Evolutionary conservation across 2,113 vertebrate genomes (phyloP).

Genomic region (Muntiacus muntjak): DNA sequence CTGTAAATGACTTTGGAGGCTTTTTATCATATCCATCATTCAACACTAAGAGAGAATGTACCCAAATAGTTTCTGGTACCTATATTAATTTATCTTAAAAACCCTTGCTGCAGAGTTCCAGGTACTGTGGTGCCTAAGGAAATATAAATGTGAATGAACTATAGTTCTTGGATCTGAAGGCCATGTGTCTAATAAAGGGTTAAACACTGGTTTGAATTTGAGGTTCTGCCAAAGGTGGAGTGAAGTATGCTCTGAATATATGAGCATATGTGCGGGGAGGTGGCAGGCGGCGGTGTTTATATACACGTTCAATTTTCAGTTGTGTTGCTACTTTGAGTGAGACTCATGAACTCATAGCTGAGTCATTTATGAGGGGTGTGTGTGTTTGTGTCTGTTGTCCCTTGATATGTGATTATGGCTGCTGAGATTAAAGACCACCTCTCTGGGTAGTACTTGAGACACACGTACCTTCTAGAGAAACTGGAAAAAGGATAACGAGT

Average conservation of each 20-base stretch:
- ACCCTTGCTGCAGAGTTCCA: not conserved
- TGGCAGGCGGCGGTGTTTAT: fast-evolving
- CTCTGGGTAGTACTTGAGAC: not conserved
- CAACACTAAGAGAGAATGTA: not conserved
- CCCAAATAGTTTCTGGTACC: not conserved
- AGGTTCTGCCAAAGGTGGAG: not conserved
- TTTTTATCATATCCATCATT: not conserved
- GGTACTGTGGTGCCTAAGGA: not conserved
- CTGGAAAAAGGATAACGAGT: not conserved
- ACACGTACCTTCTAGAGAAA: not conserved
- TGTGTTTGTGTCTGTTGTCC: not conserved
- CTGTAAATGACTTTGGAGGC: not conserved
- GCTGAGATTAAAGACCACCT: not conserved
- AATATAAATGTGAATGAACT: not conserved
- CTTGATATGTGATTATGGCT: not conserved
- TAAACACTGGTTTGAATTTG: not conserved
- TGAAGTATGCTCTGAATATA: not conserved
- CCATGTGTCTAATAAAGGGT: not conserved
- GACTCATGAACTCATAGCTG: not conserved
- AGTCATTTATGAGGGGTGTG: not conserved
- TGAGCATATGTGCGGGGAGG: too few relatives aligned
- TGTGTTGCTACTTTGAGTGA: not conserved
- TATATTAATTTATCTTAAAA: not conserved
- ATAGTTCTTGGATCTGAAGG: not conserved
- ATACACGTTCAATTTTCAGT: not conserved